Conservation (phyloP, 2,113 vertebrate species). For the Rhinolophus sinicus region DNA sequence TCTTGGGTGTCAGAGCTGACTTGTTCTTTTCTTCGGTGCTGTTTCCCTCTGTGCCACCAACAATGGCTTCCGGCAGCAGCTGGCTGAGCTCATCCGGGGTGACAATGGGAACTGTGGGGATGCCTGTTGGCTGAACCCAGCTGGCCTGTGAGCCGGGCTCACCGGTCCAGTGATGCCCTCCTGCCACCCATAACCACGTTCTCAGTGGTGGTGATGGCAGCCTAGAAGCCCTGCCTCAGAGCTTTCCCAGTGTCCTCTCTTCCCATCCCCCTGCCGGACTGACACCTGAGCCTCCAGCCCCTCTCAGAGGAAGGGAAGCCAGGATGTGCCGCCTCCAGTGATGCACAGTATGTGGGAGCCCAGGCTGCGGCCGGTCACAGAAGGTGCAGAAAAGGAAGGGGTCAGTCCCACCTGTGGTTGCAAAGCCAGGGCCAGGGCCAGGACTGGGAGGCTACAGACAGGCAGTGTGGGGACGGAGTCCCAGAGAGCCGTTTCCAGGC, state of each 20-base stretch:
- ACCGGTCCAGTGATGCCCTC: accelerated
- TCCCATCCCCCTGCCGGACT: not conserved
- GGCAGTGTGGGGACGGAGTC: no score
- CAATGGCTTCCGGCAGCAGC: not conserved
- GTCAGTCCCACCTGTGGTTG: accelerated
- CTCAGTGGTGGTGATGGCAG: not conserved
- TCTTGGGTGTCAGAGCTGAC: not conserved
- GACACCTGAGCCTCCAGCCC: not conserved
- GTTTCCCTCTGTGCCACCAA: not conserved
- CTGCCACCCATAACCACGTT: accelerated
- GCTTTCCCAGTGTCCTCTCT: not conserved
- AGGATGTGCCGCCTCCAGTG: accelerated
- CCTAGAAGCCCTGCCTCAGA: accelerated
- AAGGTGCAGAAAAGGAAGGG: not conserved
- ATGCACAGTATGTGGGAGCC: accelerated
- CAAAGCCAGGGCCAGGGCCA: not conserved
- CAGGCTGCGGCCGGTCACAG: not conserved
- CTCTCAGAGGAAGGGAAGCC: not conserved
- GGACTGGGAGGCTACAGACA: not conserved
- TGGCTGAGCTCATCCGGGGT: accelerated
- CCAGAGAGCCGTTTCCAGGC: no score
- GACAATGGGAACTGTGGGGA: accelerated
- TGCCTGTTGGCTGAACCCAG: accelerated
- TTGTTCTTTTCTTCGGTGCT: not conserved
- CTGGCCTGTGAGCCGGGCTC: accelerated